Evolutionary conservation across 2,888 invertebrate species (phyloP).

Genomic region (Leptinotarsa peninsularis): DNA sequence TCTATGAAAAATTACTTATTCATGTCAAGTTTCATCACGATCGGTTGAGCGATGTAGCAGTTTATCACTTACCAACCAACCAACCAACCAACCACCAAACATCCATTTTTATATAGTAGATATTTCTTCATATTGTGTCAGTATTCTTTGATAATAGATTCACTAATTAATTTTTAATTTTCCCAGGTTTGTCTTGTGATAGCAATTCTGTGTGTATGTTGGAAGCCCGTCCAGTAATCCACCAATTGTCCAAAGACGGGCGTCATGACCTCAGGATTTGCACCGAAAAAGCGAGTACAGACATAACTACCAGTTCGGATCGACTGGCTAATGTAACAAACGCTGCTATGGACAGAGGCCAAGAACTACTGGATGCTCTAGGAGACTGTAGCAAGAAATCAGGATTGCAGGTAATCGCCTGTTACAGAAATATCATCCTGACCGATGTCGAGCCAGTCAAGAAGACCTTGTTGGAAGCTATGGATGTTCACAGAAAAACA

Average conservation of each 20-base stretch:
- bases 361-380: conserved; percentile 54
- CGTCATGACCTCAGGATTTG: conserved; percentile 44
- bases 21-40: too few relatives aligned
- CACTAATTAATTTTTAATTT: too few relatives aligned
- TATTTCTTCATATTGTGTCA: not conserved
- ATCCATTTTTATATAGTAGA: too few relatives aligned
- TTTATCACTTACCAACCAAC: too few relatives aligned
- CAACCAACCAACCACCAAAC: too few relatives aligned
- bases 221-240: conserved; percentile 46
- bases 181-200: conserved; percentile 47
- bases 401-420: conserved; percentile 50
- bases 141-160: not conserved
- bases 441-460: conserved; percentile 58
- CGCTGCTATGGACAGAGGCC: conserved; percentile 51
- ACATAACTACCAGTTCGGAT: not conserved
- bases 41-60: too few relatives aligned
- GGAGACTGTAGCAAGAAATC: conserved; percentile 54
- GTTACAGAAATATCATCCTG: conserved; percentile 58
- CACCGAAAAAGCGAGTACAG: conserved; percentile 32
- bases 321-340: conserved; percentile 43
- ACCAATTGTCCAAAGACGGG: conserved; percentile 46
- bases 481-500: conserved; percentile 54
- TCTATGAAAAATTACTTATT: too few relatives aligned
- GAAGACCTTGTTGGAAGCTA: conserved; percentile 53
- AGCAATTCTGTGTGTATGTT: conserved; percentile 47